phyloP scores from a whole-genome alignment of 2,113 vertebrate species.

The Sinocyclocheilus rhinocerous region DNA sequence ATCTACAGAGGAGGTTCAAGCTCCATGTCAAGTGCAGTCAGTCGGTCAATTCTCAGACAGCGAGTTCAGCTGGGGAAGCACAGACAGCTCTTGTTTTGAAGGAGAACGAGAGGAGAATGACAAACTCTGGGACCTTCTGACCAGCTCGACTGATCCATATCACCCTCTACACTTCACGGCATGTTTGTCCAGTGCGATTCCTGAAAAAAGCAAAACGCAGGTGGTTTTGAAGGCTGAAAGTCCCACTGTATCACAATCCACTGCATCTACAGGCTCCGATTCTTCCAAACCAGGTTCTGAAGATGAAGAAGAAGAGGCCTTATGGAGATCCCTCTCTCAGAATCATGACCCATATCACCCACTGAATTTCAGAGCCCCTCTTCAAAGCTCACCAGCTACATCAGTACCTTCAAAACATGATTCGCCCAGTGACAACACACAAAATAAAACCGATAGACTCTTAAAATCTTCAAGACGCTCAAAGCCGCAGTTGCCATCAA shows the following conservation, averaged over 20 bases:
- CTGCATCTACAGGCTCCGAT: slow-evolving; percentile 52
- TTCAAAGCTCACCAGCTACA: slow-evolving; percentile 56
- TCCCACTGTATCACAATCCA: not conserved
- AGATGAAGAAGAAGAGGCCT: slow-evolving; percentile 72
- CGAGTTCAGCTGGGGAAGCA: slow-evolving; percentile 73
- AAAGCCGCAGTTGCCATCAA: slow-evolving; percentile 50
- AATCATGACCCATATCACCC: slow-evolving; percentile 76
- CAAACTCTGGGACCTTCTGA: slow-evolving; percentile 74
- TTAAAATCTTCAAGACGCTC: slow-evolving; percentile 41
- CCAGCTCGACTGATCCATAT: slow-evolving; percentile 71
- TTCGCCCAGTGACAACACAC: not conserved
- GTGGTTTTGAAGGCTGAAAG: slow-evolving; percentile 18
- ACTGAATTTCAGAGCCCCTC: slow-evolving; percentile 73
- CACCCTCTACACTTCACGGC: slow-evolving; percentile 78
- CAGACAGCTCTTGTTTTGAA: slow-evolving; percentile 66
- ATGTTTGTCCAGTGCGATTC: slow-evolving; percentile 45
- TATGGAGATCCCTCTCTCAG: slow-evolving; percentile 70
- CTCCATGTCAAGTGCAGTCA: slow-evolving; percentile 49
- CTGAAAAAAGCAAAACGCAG: slow-evolving; percentile 7
- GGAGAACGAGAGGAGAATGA: slow-evolving; percentile 71
- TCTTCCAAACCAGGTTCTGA: slow-evolving; percentile 60
- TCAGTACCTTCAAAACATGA: not conserved
- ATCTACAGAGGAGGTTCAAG: slow-evolving; percentile 41
- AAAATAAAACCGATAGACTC: slow-evolving; percentile 23
- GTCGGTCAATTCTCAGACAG: slow-evolving; percentile 71